These are phyloP conservation scores for Drosophila fuyamai DNA, from an alignment of 1,140 invertebrate genomes.

Conservation along the genomic window DNA sequence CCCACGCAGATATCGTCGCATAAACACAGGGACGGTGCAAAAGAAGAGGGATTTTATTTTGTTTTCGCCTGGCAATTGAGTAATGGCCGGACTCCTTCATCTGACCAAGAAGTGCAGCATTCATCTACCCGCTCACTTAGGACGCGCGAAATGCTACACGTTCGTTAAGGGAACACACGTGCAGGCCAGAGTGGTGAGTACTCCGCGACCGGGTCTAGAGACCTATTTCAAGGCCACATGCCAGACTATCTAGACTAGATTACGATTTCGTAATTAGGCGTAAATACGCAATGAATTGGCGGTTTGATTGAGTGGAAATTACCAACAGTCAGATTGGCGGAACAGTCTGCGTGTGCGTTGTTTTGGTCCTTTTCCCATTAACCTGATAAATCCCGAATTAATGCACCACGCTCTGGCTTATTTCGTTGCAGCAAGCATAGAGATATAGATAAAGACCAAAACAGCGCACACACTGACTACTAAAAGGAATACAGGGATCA, in stretches of 20 bases:
- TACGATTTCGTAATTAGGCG: slow-evolving; percentile 70
- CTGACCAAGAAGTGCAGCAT: slow-evolving; percentile 71
- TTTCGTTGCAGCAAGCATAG: slow-evolving; percentile 78
- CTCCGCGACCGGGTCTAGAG: background rate
- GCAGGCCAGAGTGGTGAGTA: slow-evolving; percentile 65
- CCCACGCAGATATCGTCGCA: slow-evolving; percentile 11
- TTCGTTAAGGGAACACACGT: slow-evolving; percentile 34
- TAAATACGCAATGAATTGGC: slow-evolving; percentile 38
- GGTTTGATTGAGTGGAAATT: slow-evolving; percentile 14
- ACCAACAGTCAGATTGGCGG: slow-evolving; percentile 37
- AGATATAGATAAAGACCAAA: slow-evolving; percentile 49
- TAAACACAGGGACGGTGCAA: slow-evolving; percentile 44
- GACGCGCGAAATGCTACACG: slow-evolving; percentile 40
- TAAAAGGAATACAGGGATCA: background rate
- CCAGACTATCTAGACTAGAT: slow-evolving; percentile 50
- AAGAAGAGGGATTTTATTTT: slow-evolving; percentile 55
- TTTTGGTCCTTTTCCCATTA: slow-evolving; percentile 56
- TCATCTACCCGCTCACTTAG: slow-evolving; percentile 46
- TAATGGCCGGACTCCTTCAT: slow-evolving; percentile 72
- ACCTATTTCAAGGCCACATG: slow-evolving; percentile 63
- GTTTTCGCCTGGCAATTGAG: slow-evolving; percentile 46
- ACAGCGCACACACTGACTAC: slow-evolving; percentile 65
- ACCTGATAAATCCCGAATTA: slow-evolving; percentile 28
- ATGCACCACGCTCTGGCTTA: slow-evolving; percentile 61
- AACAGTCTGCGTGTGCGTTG: slow-evolving; percentile 75